Evolutionary conservation across 1,140 invertebrate species (phyloP).

Genomic region (Anagrus nilaparvatae): DNA sequence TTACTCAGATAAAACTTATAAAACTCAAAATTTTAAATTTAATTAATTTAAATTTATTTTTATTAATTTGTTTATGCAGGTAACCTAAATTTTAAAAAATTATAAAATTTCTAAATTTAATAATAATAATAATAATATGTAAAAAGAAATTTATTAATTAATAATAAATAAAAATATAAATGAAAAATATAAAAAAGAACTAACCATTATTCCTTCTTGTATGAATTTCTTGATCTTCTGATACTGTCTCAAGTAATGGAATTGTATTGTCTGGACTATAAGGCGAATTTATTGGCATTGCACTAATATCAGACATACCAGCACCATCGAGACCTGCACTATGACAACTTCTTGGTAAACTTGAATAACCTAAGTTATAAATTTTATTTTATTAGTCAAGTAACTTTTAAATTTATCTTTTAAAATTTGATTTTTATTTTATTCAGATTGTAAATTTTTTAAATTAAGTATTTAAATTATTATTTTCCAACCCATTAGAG

Average conservation of each 20-base stretch:
- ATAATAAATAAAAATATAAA: no score
- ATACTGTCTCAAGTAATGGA: conserved; percentile 49
- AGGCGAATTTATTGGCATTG: conserved; percentile 37
- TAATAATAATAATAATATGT: background rate
- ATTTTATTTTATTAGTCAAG: background rate
- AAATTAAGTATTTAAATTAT: no score
- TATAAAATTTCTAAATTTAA: background rate
- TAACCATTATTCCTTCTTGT: conserved; percentile 39
- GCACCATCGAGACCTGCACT: conserved; percentile 46
- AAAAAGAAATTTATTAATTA: conserved; percentile 14
- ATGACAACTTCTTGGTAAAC: conserved; percentile 70
- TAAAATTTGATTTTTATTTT: background rate
- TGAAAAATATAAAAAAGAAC: no score
- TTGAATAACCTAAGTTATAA: conserved; percentile 74
- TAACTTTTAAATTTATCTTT: background rate
- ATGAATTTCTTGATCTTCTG: conserved; percentile 49
- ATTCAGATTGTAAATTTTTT: no score
- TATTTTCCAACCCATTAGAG: no score
- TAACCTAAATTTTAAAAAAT: background rate
- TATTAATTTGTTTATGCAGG: background rate
- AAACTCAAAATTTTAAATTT: no score
- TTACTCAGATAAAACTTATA: no score
- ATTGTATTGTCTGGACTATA: conserved; percentile 46
- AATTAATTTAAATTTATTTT: no score
- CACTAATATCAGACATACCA: conserved; percentile 39